Percentiles rank a stretch among this genome's conserved stretches.
These are phyloP conservation scores for Anthophora plumipes DNA, from an alignment of 2,888 invertebrate species.

Conservation along the genomic window DNA sequence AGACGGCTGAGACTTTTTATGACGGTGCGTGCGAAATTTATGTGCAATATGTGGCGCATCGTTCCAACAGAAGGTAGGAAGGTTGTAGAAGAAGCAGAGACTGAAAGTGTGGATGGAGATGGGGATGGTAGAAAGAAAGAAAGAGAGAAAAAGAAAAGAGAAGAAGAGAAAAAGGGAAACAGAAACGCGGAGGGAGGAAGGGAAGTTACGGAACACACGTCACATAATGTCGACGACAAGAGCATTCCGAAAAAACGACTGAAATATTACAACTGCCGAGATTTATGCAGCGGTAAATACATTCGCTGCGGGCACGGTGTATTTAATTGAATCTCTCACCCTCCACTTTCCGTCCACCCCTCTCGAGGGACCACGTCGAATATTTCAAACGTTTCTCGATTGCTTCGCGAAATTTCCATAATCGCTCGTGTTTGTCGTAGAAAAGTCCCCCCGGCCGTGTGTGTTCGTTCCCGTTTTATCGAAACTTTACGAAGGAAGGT, in stretches of 20 bases:
- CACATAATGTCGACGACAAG: slow-evolving; percentile 60
- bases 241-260: slow-evolving; percentile 46
- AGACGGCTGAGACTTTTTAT: slow-evolving; percentile 66
- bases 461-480: slow-evolving; percentile 4
- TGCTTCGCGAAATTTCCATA: slow-evolving; percentile 30
- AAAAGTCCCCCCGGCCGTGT: neutral
- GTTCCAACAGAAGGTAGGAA: slow-evolving; percentile 9
- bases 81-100: slow-evolving; percentile 1
- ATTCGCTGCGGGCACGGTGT: slow-evolving; percentile 39
- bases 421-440: slow-evolving; percentile 16
- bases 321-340: slow-evolving; percentile 64
- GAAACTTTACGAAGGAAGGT: slow-evolving; percentile 5
- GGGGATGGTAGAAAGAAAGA: neutral
- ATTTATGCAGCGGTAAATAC: slow-evolving; percentile 69
- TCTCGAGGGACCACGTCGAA: slow-evolving; percentile 13
- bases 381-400: slow-evolving; percentile 40
- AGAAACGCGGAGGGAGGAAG: slow-evolving; percentile 12
- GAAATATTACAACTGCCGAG: slow-evolving; percentile 70
- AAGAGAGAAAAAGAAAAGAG: neutral
- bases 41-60: slow-evolving; percentile 75
- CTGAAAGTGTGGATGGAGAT: neutral
- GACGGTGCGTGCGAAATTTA: slow-evolving; percentile 73
- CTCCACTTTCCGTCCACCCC: neutral
- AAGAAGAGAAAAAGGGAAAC: neutral
- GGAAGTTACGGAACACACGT: slow-evolving; percentile 59